These are phyloP conservation scores for Epinotia brunnichana DNA, from an alignment of 2,888 invertebrate species.

Conservation along the genomic window DNA sequence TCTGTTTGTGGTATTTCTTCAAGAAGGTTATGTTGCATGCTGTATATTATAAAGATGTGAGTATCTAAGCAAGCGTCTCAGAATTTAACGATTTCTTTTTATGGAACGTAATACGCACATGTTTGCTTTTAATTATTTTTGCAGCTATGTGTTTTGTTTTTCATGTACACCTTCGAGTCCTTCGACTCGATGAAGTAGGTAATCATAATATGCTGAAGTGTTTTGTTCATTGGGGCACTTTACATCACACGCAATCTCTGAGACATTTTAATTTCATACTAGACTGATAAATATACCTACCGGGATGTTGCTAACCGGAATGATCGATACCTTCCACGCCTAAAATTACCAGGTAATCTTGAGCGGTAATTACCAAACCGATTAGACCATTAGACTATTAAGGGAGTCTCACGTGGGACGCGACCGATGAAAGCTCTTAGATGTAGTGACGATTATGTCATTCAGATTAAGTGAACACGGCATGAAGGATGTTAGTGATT, in stretches of 20 bases:
- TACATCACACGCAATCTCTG: not conserved
- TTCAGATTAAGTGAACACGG: constrained; percentile 33
- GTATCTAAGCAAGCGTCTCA: too few relatives aligned
- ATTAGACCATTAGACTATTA: constrained; percentile 56
- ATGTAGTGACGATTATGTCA: constrained; percentile 43
- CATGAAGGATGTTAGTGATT: constrained; percentile 37
- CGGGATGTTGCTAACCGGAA: constrained; percentile 48
- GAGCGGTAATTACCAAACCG: constrained; percentile 76
- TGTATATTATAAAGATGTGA: too few relatives aligned
- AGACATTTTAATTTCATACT: not conserved
- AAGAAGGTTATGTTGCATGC: too few relatives aligned
- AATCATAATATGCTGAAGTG: not conserved
- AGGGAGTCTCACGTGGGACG: constrained; percentile 52
- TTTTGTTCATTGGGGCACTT: not conserved
- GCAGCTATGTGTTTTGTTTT: not conserved
- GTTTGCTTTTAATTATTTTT: not conserved
- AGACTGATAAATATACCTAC: constrained; percentile 31
- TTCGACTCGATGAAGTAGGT: not conserved
- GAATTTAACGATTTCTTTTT: too few relatives aligned
- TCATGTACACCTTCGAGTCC: too few relatives aligned
- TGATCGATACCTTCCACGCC: constrained; percentile 72
- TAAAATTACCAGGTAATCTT: constrained; percentile 73
- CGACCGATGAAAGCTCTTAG: constrained; percentile 55
- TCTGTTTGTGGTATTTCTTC: too few relatives aligned
- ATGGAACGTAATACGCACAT: too few relatives aligned